Evolutionary conservation across 2,797 vertebrate species (phyloP), one percentile per base, ranked within the genome.

Genomic region (Heterohyrax brucei): DNA sequence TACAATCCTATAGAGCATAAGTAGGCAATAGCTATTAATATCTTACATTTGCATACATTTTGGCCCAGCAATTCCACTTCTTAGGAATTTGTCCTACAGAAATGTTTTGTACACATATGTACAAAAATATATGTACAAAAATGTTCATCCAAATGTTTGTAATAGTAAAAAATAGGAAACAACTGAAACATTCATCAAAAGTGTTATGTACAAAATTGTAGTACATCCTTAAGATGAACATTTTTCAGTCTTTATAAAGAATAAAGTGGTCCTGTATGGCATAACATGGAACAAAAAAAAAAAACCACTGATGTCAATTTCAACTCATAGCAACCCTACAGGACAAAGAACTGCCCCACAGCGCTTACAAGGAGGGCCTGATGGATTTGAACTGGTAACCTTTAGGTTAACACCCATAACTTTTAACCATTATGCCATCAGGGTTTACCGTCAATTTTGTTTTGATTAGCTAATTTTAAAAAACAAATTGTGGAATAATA

Each of bases 201-300:
- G 5, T 13, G 9, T 46, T 56, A 9, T 68, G 48, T 8, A 59
- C 68, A 77, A 92, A 59, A 68, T 78, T 68, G 85, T 19, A 68
- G 21, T 28, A 10, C 7, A 79, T 61, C 7, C 14, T 33, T 46
- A 21, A 4, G n/a, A 50, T 61, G 33, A 83, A 53, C 76, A 77
- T 68, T 77, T 53, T n/a, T 10, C 26, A 59, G 26, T 68, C 46
- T 66, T 86, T 79, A 59, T 48, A 62, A 62, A 81, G n/a, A 94
- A 85, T 90, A 26, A 62, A 30, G n/a, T 84, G 72, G 50, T 30
- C 44, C 61, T 90, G 78, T 14, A 76, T 77, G 26, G 72, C 53
- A 64, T 10, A 90, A 90, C 24, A 75, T 22, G 46, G 21, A 90
- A 94, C 46, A 85, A 72, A 72, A 83, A 24, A 83, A 39, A 39